Conservation (phyloP, 2,797 vertebrate genomes). For the Gymnoscopelus braueri region DNA sequence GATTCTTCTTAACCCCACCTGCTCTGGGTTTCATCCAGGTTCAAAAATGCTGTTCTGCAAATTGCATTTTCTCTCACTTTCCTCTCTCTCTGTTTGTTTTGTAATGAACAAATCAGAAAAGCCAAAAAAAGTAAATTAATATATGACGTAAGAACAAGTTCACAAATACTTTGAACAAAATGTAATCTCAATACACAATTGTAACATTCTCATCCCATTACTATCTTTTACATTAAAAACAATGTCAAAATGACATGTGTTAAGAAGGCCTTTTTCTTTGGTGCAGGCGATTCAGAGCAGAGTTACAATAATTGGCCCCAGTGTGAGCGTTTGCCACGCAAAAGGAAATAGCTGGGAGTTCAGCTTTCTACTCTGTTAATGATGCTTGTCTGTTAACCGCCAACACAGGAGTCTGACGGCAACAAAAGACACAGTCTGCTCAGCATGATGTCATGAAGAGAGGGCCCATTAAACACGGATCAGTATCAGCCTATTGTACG, state of each 20-base stretch:
- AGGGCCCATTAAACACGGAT: slow-evolving; percentile 58
- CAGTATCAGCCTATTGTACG: slow-evolving; percentile 48
- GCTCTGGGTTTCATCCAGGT: slow-evolving; percentile 31
- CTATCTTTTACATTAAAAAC: too few species aligned
- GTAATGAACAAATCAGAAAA: background rate
- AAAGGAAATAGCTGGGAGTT: slow-evolving; percentile 65
- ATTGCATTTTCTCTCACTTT: background rate
- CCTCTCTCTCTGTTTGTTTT: background rate
- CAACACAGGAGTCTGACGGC: slow-evolving; percentile 54
- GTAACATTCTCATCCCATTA: too few species aligned
- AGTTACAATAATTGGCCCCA: slow-evolving; percentile 34
- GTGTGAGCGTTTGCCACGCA: slow-evolving; percentile 15
- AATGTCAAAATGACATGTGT: background rate
- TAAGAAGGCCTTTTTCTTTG: slow-evolving; percentile 16
- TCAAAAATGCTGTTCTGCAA: slow-evolving; percentile 10
- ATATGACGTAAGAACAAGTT: too few species aligned
- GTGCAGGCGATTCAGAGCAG: slow-evolving; percentile 9
- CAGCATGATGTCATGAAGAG: slow-evolving; percentile 40
- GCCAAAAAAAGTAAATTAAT: too few species aligned
- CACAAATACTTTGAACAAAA: too few species aligned
- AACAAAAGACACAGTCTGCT: slow-evolving; percentile 50
- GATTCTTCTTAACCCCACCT: slow-evolving; percentile 52
- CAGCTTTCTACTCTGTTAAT: slow-evolving; percentile 46
- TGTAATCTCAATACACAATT: too few species aligned
- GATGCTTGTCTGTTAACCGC: slow-evolving; percentile 60